Base-by-base conservation (phyloP, 92 coral and sea anemone species). In the Bergia puertoricense region DNA sequence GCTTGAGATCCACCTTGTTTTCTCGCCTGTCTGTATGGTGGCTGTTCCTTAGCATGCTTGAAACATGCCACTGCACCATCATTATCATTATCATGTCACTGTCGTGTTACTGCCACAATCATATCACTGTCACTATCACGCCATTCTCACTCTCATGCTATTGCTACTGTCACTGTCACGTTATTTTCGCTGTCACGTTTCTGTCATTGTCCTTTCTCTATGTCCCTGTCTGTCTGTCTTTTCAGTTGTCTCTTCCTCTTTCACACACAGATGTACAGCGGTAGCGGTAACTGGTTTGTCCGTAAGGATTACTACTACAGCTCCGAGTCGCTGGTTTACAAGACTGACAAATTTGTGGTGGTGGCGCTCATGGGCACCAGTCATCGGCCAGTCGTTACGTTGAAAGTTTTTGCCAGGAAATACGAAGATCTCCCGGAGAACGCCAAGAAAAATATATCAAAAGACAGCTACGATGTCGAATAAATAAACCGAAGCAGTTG, bases 391-490 rank as follows among this genome's bases (percentile, higher is more conserved):
- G 79, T 75, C 22, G 79, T 75, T 6, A 11, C 79, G 10, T 18
- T 75, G 42, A 75, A 75, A 75, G 79, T 75, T 8, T 75, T 75
- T 75, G 79, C 79, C 79, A 75, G 79, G 79, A 75, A 75, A 40
- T 75, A 75, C 46, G 79, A 75, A 38, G 79, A 75, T 43, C 45
- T 75, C 43, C 79, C 79, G 8, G 42, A 75, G 79, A 75, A 38
- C 42, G 79, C 79, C 15, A 41, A 75, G 45, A 43, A 75, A 38
- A 75, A 75, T 11, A 74, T 74, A 54, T 11, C 59, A 54, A 54
- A 54, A 54, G 59, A 54, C 16, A 54, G 18, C 59, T 54, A 54
- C 18, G 10, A 54, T 16, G 59, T 54, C 16, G 59, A 11, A 54
- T 54, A 10, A 54, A 54, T 54, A 54, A 54, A 54, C 59, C 11